Evolutionary conservation across 2,797 vertebrate genomes (phyloP), one percentile per base, ranked within the genome.

Genomic region (Malacoraja senta): DNA sequence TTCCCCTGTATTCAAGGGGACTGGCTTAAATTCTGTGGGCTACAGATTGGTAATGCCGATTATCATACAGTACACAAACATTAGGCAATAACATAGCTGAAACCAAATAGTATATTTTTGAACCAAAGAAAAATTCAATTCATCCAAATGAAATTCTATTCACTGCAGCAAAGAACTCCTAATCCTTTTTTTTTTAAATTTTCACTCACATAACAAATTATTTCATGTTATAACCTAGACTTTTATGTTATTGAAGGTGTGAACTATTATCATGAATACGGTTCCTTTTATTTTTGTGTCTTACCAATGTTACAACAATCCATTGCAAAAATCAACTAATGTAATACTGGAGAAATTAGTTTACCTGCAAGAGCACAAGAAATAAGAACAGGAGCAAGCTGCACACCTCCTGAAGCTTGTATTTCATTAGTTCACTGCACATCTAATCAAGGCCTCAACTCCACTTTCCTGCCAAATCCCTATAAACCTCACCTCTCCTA

Each of bases 1-100:
- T 94, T 99, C 98, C 58, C 97, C 97, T 61, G 93, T 95, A 95
- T 97, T 97, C 93, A 98, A 95, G 2, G 97, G 97, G 93, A 97
- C 96, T 76, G 98, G 96, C 91, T 98, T 99, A 95, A 96, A 98
- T 93, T 98, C 98, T 94, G 94, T 96, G 95, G 93, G 95, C 97
- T 98, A 93, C 93, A 93, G 84, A 88, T 88, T 17, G 90, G 71
- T 74, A 92, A 92, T 53, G 44, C 58, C 44, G 90, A 71, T 92
- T 92, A 92, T 92, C 38, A 76, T 76, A 58, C 1, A 92, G 90
- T 26, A n/a, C 90, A 91, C 44, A 26, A 15, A 76, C 26, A 74
- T 44, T 29, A 44, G 26, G 35, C 65, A 91, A 71, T 44, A 72
- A 44, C 13, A 91, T 38, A 72, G 21, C 10, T 76, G 71, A 44